Conservation (phyloP, 2,888 invertebrate species). For the Drosophila bunnanda region DNA sequence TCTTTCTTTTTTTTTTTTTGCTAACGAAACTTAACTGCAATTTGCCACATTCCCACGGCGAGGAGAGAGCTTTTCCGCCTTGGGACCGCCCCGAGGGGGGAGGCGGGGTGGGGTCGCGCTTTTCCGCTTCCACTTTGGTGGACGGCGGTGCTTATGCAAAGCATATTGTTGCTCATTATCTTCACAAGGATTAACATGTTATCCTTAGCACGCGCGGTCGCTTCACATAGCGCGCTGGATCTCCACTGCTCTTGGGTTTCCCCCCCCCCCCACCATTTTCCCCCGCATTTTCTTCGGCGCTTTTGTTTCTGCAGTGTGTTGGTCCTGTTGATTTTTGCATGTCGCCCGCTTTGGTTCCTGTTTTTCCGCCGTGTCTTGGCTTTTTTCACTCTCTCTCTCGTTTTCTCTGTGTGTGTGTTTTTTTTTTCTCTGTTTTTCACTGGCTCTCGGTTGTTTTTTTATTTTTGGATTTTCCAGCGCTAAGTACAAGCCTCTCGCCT, state of each 20-base stretch:
- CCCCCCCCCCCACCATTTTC: not conserved
- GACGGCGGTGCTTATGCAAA: conserved; percentile 48
- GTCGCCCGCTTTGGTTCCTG: conserved; percentile 53
- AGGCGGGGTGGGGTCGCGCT: not conserved
- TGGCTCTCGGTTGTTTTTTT: conserved; percentile 15
- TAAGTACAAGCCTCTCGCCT: conserved; percentile 45
- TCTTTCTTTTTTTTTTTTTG: not conserved
- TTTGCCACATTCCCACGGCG: conserved; percentile 48
- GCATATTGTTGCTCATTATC: conserved; percentile 75
- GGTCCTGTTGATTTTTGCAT: conserved; percentile 63
- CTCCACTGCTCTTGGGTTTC: not conserved
- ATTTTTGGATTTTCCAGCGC: conserved; percentile 18
- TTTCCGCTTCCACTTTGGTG: conserved; percentile 8
- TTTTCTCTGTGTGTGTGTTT: too few species aligned
- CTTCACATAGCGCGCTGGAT: conserved; percentile 44
- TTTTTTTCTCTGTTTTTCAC: not conserved
- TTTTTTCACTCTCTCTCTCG: conserved; percentile 4
- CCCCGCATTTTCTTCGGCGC: not conserved
- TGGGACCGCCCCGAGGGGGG: not conserved
- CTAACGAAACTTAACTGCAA: conserved; percentile 37
- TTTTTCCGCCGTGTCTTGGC: conserved; percentile 9
- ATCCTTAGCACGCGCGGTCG: conserved; percentile 68
- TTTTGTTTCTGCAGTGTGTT: conserved; percentile 29
- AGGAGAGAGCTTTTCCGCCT: not conserved
- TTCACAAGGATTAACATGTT: conserved; percentile 75